Conservation (phyloP, 2,797 vertebrate species). For the Oreochromis mossambicus region DNA sequence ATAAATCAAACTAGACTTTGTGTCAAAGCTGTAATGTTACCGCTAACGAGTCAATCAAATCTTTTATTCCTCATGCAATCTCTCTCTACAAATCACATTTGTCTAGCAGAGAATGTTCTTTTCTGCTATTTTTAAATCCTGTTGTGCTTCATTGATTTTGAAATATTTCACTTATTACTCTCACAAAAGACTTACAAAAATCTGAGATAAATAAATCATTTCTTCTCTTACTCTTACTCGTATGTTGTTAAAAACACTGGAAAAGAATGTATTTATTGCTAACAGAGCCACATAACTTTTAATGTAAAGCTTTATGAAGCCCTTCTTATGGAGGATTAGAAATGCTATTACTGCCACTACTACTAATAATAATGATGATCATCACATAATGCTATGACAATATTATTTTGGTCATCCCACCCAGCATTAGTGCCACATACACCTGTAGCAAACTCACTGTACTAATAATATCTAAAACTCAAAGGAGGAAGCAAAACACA, state of each 20-base stretch:
- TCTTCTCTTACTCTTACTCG: neutral
- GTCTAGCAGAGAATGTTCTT: neutral
- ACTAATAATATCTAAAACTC: neutral
- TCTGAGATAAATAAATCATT: neutral
- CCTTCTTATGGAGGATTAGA: neutral
- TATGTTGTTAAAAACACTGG: neutral
- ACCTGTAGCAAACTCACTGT: neutral
- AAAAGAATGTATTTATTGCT: neutral
- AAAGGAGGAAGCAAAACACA: neutral
- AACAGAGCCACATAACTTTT: neutral
- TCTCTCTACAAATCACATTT: neutral
- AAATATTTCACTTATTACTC: neutral
- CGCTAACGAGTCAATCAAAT: neutral
- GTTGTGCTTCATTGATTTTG: neutral
- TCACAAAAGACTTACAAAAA: neutral
- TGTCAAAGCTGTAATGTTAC: neutral
- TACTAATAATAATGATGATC: rapidly evolving
- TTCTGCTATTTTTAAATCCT: neutral
- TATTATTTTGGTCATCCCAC: neutral
- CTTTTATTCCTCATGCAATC: neutral
- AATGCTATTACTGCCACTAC: neutral
- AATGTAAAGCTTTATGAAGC: neutral
- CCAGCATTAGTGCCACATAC: neutral
- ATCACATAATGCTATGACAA: neutral
- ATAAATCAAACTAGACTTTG: neutral